Conservation (phyloP, 2,888 invertebrate species). For the Atethmia centrago region DNA sequence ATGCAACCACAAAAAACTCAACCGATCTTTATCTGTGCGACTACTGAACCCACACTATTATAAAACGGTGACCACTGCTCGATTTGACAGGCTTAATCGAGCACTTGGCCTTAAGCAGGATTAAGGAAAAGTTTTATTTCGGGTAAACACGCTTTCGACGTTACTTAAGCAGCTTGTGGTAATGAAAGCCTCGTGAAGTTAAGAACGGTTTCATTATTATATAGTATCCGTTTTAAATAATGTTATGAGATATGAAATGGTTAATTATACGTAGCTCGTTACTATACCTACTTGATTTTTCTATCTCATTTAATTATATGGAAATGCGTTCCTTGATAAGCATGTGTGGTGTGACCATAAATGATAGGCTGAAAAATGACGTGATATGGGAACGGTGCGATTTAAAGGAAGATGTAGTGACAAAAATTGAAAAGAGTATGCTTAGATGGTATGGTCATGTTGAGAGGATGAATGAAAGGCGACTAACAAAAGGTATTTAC, state of each 20-base stretch:
- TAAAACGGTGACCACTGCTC: slow-evolving; percentile 21
- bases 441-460: no score
- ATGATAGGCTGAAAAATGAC: no score
- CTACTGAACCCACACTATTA: slow-evolving; percentile 25
- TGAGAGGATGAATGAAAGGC: no score
- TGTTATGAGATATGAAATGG: not conserved
- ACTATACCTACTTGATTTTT: not conserved
- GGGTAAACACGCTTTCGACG: slow-evolving; percentile 10
- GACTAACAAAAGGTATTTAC: no score
- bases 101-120: slow-evolving; percentile 38
- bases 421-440: no score
- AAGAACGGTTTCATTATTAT: not conserved
- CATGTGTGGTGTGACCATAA: no score
- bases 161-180: slow-evolving; percentile 27
- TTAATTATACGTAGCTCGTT: no score
- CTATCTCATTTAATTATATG: not conserved
- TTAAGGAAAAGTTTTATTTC: slow-evolving; percentile 34
- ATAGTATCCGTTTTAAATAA: not conserved
- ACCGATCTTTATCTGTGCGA: slow-evolving; percentile 42
- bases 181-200: slow-evolving; percentile 4
- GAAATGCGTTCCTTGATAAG: no score
- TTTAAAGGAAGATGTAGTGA: no score
- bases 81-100: slow-evolving; percentile 43
- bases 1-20: slow-evolving; percentile 16
- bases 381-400: no score